Evolutionary conservation across 2,888 invertebrate genomes (phyloP), one percentile per base, ranked within the genome.

Genomic region (Buathra laborator): DNA sequence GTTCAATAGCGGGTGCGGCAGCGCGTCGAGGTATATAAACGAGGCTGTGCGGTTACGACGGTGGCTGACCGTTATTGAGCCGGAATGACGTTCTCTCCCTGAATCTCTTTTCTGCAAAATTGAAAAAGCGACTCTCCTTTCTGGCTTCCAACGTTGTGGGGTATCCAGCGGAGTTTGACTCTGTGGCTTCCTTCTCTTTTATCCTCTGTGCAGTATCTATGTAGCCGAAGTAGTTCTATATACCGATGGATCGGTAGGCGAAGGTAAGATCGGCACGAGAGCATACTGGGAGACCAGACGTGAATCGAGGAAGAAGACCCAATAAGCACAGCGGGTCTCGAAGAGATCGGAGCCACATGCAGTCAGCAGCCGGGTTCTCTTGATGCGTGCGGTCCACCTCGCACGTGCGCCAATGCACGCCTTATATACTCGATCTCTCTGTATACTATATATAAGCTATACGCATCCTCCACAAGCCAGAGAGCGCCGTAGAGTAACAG

Each of bases 1-100:
- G 12, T 80, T 80, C 68, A 76, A 84, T 76, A 81, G 76, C 16
- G 66, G 48, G 51, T 44, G 64, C 59, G 71, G 24, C 24, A 44
- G 74, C 76, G 62, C 46, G 44, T 67, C 56, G 70, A 72, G 84
- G 70, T 66, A 76, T 76, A 67, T 83, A 83, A 86, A 86, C 86
- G 79, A 86, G 70, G 1, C 66, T 53, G 56, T 84, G 80, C 66
- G 80, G 85, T 85, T 75, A 80, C 72, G 76, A 67, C 72, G 79
- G 78, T 78, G 77, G 68, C 77, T 80, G 84, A 82, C 85, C 85
- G 83, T 87, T 87, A 87, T 85, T 84, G 85, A 85, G 76, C 71
- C 81, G 46, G 72, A 81, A 85, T 81, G 83, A 75, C 68, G 64
- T 67, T 51, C 78, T 67, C 71, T 75, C 44, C 68, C 72, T 62